Evolutionary conservation across 2,113 vertebrate species (phyloP).

Genomic region (Neomonachus schauinslandi): DNA sequence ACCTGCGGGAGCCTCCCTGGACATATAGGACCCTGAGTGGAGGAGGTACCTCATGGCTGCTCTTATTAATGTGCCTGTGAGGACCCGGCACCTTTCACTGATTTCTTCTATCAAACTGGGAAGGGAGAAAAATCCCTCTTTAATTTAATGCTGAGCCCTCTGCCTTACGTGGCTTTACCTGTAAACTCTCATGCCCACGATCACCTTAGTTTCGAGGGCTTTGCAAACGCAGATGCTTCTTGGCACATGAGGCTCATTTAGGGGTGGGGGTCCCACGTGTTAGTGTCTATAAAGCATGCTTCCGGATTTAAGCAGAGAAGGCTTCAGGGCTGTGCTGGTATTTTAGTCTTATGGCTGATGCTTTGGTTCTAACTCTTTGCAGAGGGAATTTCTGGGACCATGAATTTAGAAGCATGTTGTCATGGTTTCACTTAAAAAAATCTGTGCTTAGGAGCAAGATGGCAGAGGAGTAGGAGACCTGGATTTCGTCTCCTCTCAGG

Average conservation of each 20-base stretch:
- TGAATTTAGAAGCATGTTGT: background rate
- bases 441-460: background rate
- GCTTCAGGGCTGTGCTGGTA: background rate
- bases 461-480: no score
- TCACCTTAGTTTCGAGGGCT: background rate
- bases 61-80: background rate
- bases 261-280: background rate
- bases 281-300: background rate
- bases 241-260: background rate
- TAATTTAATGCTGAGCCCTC: background rate
- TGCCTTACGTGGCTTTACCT: background rate
- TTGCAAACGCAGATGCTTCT: background rate
- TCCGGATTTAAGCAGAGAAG: background rate
- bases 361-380: background rate
- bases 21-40: no score
- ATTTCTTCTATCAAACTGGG: background rate
- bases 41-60: background rate
- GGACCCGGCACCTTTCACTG: background rate
- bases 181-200: background rate
- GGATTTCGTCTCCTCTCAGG: no score
- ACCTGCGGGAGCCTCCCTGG: background rate
- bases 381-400: background rate
- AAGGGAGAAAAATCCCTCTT: conserved; percentile 6
- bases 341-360: background rate
- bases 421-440: background rate